These are phyloP conservation scores for Bombus superbus DNA, from an alignment of 1,140 invertebrate species.

Conservation along the genomic window DNA sequence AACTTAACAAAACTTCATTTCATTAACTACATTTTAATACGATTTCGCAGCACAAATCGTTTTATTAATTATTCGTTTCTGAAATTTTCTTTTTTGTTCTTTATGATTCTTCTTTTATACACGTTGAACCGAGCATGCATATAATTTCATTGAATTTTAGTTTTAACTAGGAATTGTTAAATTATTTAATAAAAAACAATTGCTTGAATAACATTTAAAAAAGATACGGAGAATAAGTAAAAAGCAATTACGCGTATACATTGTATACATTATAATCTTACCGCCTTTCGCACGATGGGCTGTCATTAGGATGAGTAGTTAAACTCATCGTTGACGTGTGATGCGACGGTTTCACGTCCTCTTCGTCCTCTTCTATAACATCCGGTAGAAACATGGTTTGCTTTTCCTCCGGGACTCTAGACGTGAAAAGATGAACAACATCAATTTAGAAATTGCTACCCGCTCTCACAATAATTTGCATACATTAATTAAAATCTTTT, in stretches of 20 bases:
- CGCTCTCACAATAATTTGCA: not conserved
- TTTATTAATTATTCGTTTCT: not conserved
- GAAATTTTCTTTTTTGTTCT: not conserved
- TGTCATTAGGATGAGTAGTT: constrained; percentile 69
- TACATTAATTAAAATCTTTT: no score
- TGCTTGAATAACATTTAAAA: not conserved
- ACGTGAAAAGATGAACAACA: not conserved
- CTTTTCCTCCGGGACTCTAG: constrained; percentile 86
- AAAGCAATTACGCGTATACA: not conserved
- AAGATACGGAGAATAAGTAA: not conserved
- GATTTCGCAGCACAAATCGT: not conserved
- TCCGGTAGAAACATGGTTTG: constrained; percentile 85
- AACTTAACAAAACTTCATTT: constrained; percentile 69
- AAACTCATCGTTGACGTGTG: constrained; percentile 75
- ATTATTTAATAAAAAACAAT: no score
- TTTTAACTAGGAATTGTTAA: no score
- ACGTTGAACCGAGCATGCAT: no score
- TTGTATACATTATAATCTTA: constrained; percentile 55
- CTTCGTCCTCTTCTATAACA: constrained; percentile 84
- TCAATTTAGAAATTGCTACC: not conserved
- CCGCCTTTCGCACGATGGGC: constrained; percentile 73
- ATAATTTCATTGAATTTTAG: no score
- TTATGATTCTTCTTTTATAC: not conserved
- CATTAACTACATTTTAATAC: not conserved
- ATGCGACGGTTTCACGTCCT: constrained; percentile 70